Evolutionary conservation across 2,888 invertebrate species (phyloP).

Genomic region (Saturnia japonica): DNA sequence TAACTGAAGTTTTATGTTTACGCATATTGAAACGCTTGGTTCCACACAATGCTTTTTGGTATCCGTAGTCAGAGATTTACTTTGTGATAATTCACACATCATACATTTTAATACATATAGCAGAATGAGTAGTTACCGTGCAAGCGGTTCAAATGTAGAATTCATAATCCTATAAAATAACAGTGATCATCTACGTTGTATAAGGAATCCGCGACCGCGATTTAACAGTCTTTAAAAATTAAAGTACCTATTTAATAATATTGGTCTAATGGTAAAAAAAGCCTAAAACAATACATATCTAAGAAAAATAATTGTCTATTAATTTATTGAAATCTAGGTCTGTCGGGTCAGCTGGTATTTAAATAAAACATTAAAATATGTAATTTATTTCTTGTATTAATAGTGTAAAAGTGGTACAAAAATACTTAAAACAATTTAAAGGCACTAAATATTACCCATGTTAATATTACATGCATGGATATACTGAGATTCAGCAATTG

Average conservation of each 20-base stretch:
- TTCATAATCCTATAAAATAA: neutral
- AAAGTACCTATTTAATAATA: too few relatives aligned
- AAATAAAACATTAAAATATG: slow-evolving; percentile 28
- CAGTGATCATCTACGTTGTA: too few relatives aligned
- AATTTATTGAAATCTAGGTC: too few relatives aligned
- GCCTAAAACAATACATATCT: too few relatives aligned
- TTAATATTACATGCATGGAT: slow-evolving; percentile 24
- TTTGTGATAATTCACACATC: neutral
- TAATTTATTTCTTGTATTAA: slow-evolving; percentile 39
- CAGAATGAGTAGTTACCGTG: neutral
- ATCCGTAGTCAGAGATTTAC: neutral
- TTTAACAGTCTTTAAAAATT: too few relatives aligned
- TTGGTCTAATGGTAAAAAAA: too few relatives aligned
- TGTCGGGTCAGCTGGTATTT: neutral
- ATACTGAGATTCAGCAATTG: slow-evolving; percentile 16
- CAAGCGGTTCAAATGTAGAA: neutral
- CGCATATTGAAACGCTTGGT: neutral
- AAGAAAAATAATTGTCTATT: too few relatives aligned
- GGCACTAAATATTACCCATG: slow-evolving; percentile 33
- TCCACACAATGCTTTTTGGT: neutral
- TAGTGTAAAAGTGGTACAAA: slow-evolving; percentile 44
- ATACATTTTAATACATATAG: neutral
- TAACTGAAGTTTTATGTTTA: neutral
- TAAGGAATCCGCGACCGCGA: too few relatives aligned
- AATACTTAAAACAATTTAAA: slow-evolving; percentile 43